Percentiles rank a stretch among this genome's conserved stretches.
phyloP scores from a whole-genome alignment of 2,888 invertebrate species.

The Galeopsomyia nigrocyanea region DNA sequence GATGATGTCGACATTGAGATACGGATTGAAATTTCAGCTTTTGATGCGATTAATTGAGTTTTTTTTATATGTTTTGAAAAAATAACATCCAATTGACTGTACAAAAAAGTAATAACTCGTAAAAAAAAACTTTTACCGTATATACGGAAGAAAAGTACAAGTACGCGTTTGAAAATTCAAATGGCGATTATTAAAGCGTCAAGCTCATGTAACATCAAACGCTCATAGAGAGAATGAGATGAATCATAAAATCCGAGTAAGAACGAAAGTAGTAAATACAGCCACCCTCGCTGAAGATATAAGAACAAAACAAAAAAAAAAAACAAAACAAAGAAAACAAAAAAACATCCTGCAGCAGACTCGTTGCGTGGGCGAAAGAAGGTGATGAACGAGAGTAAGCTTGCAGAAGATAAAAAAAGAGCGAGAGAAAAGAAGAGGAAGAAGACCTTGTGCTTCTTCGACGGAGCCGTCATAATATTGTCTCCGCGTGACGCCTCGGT shows the following conservation, averaged over 20 bases:
- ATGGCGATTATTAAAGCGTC: too few species aligned
- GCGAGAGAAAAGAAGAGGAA: not conserved
- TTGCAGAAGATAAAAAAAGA: not conserved
- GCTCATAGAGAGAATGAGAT: not conserved
- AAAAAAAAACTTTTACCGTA: too few species aligned
- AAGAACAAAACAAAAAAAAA: not conserved
- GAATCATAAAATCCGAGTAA: not conserved
- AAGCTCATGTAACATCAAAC: too few species aligned
- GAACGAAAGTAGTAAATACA: conserved; percentile 6
- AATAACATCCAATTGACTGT: too few species aligned
- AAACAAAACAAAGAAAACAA: conserved; percentile 10
- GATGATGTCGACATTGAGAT: too few species aligned
- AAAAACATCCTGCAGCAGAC: not conserved
- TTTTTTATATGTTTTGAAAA: too few species aligned
- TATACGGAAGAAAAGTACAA: too few species aligned
- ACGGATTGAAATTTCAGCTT: too few species aligned
- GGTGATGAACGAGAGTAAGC: not conserved
- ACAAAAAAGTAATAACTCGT: too few species aligned
- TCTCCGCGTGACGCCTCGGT: conserved; percentile 57
- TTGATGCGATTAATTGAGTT: too few species aligned
- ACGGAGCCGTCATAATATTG: conserved; percentile 64
- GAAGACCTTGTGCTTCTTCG: not conserved
- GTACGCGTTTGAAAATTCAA: too few species aligned
- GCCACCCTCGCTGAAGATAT: conserved; percentile 2
- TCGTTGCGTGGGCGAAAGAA: not conserved